A percentile compares a stretch with the other conserved stretches of the same genome.
These are phyloP conservation scores for Anniella stebbinsi DNA, from an alignment of 2,797 vertebrate genomes.

Conservation along the genomic window DNA sequence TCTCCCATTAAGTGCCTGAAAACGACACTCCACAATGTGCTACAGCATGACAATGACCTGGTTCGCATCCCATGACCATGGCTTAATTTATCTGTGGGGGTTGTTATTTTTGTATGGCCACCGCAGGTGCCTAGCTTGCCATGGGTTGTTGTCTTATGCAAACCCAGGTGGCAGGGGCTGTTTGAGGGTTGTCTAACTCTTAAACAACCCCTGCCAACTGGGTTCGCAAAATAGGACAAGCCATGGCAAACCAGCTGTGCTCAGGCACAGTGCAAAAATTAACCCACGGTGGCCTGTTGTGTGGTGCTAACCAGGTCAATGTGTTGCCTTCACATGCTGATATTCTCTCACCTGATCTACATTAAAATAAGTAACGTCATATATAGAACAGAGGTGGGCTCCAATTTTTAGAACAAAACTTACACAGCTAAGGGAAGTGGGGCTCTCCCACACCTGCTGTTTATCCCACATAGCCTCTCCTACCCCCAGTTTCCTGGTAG, in stretches of 20 bases:
- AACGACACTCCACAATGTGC: background rate
- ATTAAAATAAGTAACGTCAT: constrained; percentile 4
- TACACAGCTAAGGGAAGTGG: background rate
- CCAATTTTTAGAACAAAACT: background rate
- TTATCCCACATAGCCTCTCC: background rate
- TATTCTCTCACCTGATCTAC: background rate
- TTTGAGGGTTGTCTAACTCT: too few species aligned
- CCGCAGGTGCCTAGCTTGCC: too few species aligned
- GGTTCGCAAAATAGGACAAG: too few species aligned
- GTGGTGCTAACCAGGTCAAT: too few species aligned
- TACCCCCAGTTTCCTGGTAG: background rate
- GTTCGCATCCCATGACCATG: background rate
- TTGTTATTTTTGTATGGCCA: too few species aligned
- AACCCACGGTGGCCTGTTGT: too few species aligned
- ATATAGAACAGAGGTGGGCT: background rate
- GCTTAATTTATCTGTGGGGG: too few species aligned
- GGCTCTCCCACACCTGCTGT: background rate
- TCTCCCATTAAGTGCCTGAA: constrained; percentile 13
- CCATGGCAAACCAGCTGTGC: too few species aligned
- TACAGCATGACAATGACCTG: background rate
- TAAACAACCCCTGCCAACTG: too few species aligned
- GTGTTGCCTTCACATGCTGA: background rate
- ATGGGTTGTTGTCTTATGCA: too few species aligned
- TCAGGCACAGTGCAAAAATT: too few species aligned
- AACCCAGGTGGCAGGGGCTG: too few species aligned